Percentiles rank a stretch among this genome's conserved stretches.
These are phyloP conservation scores for Zosterops lateralis DNA, from an alignment of 2,113 vertebrate species.

Conservation along the genomic window DNA sequence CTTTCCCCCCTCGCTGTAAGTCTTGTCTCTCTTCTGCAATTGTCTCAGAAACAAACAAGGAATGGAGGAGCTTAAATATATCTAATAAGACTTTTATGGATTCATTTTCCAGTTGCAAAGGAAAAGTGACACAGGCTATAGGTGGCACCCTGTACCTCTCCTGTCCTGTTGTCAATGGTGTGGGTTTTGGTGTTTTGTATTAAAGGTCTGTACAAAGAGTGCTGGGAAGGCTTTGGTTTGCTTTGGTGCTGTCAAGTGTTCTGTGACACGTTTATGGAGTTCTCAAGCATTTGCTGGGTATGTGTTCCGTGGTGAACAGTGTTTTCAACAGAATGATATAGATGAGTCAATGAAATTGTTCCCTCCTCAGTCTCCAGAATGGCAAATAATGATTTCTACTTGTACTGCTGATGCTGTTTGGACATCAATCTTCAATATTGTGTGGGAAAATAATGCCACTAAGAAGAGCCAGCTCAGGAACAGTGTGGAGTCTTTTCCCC, in stretches of 20 bases:
- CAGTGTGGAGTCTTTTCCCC: not conserved
- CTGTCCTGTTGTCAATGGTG: not conserved
- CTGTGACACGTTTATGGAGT: not conserved
- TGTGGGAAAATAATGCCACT: not conserved
- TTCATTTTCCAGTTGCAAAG: not conserved
- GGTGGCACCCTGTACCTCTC: not conserved
- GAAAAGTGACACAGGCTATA: not conserved
- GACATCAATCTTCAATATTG: not conserved
- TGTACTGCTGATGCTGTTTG: not conserved
- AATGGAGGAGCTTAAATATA: not conserved
- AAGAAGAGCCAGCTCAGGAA: not conserved
- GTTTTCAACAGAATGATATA: not conserved
- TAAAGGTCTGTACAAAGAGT: not conserved
- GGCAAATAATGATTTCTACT: not conserved
- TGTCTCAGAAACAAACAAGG: not conserved
- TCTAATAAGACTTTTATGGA: not conserved
- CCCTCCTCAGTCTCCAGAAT: not conserved
- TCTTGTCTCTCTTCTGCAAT: not conserved
- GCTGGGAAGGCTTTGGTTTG: not conserved
- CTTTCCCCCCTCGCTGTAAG: not conserved
- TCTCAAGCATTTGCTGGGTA: not conserved
- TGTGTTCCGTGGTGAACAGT: fast-evolving
- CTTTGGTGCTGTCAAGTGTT: not conserved
- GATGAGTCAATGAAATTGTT: not conserved
- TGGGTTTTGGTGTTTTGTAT: not conserved